Evolutionary conservation across 2,113 vertebrate species (phyloP).

Genomic region (Lophotis ruficrista): DNA sequence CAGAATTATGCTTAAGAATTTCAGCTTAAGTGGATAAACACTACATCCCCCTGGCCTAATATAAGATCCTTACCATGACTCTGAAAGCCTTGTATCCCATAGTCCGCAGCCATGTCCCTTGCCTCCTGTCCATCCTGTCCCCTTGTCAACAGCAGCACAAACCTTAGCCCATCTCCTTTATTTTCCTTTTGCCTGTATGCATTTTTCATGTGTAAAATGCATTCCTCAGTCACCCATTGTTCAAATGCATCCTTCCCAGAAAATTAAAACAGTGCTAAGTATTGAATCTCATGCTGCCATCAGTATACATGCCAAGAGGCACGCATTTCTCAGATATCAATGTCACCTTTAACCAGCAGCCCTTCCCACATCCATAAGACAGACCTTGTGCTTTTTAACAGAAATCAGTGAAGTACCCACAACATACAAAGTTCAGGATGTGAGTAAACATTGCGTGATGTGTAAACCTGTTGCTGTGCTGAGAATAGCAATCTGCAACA

Average conservation of each 20-base stretch:
- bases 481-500: neutral
- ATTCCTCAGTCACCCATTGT: rapidly evolving
- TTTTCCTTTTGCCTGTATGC: neutral
- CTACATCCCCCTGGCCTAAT: neutral
- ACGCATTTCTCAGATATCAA: neutral
- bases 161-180: neutral
- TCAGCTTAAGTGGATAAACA: neutral
- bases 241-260: neutral
- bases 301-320: neutral
- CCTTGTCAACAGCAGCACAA: neutral
- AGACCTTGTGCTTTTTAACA: neutral
- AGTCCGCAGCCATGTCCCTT: neutral
- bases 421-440: neutral
- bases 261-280: neutral
- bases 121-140: neutral
- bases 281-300: neutral
- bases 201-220: neutral
- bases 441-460: neutral
- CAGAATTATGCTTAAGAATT: neutral
- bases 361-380: neutral
- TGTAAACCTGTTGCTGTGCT: neutral
- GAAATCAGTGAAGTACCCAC: neutral
- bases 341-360: neutral
- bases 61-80: neutral
- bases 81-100: neutral